Evolutionary conservation across 2,113 vertebrate species (phyloP), one percentile per base, ranked within the genome.

Genomic region (Nettapus auritus): DNA sequence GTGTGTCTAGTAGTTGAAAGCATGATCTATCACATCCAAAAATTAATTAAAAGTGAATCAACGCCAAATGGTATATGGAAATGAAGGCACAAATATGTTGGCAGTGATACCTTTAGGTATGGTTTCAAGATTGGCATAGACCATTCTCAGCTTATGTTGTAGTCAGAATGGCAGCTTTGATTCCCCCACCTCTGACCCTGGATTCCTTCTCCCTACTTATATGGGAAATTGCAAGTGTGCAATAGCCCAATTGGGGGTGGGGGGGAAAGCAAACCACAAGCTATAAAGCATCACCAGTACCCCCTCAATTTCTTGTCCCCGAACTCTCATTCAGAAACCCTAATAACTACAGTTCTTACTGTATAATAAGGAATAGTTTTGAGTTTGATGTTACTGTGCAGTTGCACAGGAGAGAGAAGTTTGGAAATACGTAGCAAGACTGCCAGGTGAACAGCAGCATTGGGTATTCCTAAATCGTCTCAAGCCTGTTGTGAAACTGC

Each of bases 211-310:
- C 11, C 11, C 29, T 68, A 0, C 31, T 79, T 63, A 8, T 1
- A 3, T 0, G 52, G 48, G 13, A 28, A 68, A 50, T 46, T 38
- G 57, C 25, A 60, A 52, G 11, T 44, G 38, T 86, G 44, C 22
- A 46, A 18, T 5, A 71, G 9, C 11, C 26, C 20, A 56, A 4
- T 21, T 23, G 67, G 60, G n/a, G 52, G n/a, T 66, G 25, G 34
- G 7, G 60, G 23, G n/a, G 56, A 26, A 22, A 28, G 12, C 10
- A 40, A 22, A 67, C 42, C 17, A 4, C 2, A 15, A 48, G 8
- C 7, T 17, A 36, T 69, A 31, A 33, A 25, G 0, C 3, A 10
- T 33, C 22, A 31, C 6, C 0, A 0, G 17, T 83, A 6, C 22
- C 4, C 33, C 13, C 0, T 38, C 34, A 26, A 25, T 15, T 62